Evolutionary conservation across 2,113 vertebrate genomes (phyloP), one percentile per base, ranked within the genome.

Genomic region (Entomyzon cyanotis): DNA sequence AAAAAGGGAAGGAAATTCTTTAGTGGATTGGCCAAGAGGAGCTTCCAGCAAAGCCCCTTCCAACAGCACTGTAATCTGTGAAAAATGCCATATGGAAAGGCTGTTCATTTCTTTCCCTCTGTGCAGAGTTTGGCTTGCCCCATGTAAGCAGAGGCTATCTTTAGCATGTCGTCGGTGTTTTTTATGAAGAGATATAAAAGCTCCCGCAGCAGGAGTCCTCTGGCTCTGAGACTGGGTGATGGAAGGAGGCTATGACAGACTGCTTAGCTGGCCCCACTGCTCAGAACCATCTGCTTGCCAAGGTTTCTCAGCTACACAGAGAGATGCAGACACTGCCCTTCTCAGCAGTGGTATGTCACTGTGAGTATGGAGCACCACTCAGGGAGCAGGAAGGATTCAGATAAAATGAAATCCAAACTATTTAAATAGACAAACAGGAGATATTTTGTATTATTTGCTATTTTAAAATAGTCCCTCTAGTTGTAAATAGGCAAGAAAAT

Each of bases 281-380:
- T 96, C 85, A 62, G 83, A 95, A 76, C 69, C 93, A 86, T 94
- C 92, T 93, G 93, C 85, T 95, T 95, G 95, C 94, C 95, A 95
- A 94, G 80, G 65, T 64, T 96, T 96, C 88, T 93, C 90, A 84
- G 64, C 69, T 86, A 33, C 2, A 64, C 80, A 67, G 53, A 79
- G 42, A 64, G 79, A 76, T 22, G 94, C 60, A 84, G 95, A 59
- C 71, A 68, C 46, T 86, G 70, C 47, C 89, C 84, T 87, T 91
- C 90, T 70, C 89, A 94, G 82, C 0, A 0, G 84, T 79, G 58
- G 33, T 68, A 31, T 64, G 75, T 88, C 84, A 94, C 78, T 5
- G 9, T 55, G 24, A 46, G 44, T 56, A 78, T 35, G 56, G 35
- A 93, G 58, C 20, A 37, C 30, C 39, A 41, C 30, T 31, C 75